phyloP scores from a whole-genome alignment of 2,797 vertebrate species.

The Peromyscus aztecus region DNA sequence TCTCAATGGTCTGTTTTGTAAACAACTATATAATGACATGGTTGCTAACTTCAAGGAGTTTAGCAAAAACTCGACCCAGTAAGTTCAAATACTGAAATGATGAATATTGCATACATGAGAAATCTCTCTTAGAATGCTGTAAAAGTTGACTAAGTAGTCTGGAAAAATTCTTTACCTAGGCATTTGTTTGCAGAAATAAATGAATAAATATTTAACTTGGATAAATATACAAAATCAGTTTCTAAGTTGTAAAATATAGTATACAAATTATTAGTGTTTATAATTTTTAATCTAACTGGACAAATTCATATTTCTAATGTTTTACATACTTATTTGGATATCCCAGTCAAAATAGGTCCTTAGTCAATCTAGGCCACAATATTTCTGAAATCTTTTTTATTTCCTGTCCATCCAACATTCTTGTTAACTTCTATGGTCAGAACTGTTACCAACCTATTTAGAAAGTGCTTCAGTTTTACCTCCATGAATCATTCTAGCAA shows the following conservation, averaged over 20 bases:
- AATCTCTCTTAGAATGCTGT: neutral
- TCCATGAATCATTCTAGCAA: neutral
- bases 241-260: neutral
- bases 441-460: neutral
- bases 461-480: neutral
- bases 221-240: neutral
- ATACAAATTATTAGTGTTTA: neutral
- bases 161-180: neutral
- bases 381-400: neutral
- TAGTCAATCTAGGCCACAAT: neutral
- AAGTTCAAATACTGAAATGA: constrained; percentile 28
- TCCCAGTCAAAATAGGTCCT: neutral
- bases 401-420: neutral
- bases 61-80: neutral
- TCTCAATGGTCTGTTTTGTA: neutral
- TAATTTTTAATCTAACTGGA: neutral
- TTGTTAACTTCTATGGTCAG: neutral
- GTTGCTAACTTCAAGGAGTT: constrained; percentile 30
- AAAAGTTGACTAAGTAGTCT: neutral
- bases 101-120: neutral
- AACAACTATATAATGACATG: constrained; percentile 56
- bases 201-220: neutral
- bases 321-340: neutral
- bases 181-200: neutral
- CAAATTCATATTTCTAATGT: neutral